These are phyloP conservation scores for Pterostichus niger DNA, from an alignment of 2,888 invertebrate genomes.

Conservation along the genomic window DNA sequence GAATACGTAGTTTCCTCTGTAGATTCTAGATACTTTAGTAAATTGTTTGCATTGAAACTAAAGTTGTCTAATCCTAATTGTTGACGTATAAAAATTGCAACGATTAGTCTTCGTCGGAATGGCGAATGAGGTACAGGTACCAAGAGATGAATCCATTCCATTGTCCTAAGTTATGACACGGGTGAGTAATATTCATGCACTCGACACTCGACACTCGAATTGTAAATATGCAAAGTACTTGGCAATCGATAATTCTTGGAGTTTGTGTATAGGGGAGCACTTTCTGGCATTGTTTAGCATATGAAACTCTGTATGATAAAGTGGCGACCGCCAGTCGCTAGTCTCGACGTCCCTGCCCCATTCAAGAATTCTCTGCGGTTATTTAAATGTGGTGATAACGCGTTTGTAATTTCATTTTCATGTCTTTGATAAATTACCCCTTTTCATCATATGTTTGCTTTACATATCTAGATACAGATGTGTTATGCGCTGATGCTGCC, in stretches of 20 bases:
- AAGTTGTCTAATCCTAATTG: not conserved
- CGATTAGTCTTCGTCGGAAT: constrained; percentile 7
- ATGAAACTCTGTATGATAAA: constrained; percentile 68
- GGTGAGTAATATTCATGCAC: constrained; percentile 35
- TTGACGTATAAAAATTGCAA: constrained; percentile 33
- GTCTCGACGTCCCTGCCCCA: constrained; percentile 1
- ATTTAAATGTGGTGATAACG: constrained; percentile 71
- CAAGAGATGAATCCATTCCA: constrained; percentile 36
- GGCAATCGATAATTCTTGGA: constrained; percentile 56
- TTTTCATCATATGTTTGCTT: constrained; percentile 70
- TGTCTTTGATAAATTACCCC: constrained; percentile 71
- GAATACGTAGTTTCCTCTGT: constrained; percentile 33
- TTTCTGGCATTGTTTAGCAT: constrained; percentile 68
- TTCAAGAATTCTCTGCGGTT: constrained; percentile 68
- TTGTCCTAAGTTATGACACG: constrained; percentile 38
- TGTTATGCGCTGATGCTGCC: not conserved
- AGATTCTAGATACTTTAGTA: constrained; percentile 31
- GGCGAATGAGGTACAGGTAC: constrained; percentile 5
- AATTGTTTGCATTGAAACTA: constrained; percentile 33
- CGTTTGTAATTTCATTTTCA: constrained; percentile 71
- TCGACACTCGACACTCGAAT: constrained; percentile 15
- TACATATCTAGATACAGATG: constrained; percentile 69
- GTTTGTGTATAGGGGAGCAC: constrained; percentile 29
- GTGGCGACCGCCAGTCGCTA: constrained; percentile 59
- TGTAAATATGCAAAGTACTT: constrained; percentile 57